These are phyloP conservation scores for Mya arenaria DNA, from an alignment of 1,140 invertebrate species.

Conservation along the genomic window DNA sequence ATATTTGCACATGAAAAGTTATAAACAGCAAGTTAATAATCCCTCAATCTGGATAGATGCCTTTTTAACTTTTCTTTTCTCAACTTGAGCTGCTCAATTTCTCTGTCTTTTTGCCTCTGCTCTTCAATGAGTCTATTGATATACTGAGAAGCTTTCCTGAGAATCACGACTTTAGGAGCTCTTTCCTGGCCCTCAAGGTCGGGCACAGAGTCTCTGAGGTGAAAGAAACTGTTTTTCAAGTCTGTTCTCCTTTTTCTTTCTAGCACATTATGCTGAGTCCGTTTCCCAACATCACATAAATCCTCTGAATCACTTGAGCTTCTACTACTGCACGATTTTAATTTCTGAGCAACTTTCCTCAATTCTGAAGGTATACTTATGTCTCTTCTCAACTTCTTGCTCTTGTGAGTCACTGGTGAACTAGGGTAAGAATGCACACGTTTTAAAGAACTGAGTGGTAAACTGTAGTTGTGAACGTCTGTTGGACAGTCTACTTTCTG, in stretches of 20 bases:
- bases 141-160: slow-evolving; percentile 88
- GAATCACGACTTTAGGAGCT: slow-evolving; percentile 92
- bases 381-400: slow-evolving; percentile 68
- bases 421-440: slow-evolving; percentile 65
- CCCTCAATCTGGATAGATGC: slow-evolving; percentile 61
- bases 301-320: slow-evolving; percentile 84
- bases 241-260: slow-evolving; percentile 93
- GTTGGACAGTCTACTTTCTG: slow-evolving; percentile 65
- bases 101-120: slow-evolving; percentile 79
- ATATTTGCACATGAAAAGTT: background rate
- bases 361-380: slow-evolving; percentile 67
- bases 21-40: slow-evolving; percentile 59
- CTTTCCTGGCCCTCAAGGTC: slow-evolving; percentile 89
- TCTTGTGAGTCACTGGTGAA: slow-evolving; percentile 61
- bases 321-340: slow-evolving; percentile 68
- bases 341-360: slow-evolving; percentile 72
- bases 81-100: slow-evolving; percentile 80
- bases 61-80: slow-evolving; percentile 73
- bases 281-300: slow-evolving; percentile 85
- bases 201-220: slow-evolving; percentile 89
- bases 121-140: slow-evolving; percentile 86
- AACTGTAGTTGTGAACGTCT: slow-evolving; percentile 70
- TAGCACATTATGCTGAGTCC: slow-evolving; percentile 94
- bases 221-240: slow-evolving; percentile 90
- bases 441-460: slow-evolving; percentile 65